Base-by-base conservation (phyloP, 2,797 vertebrate species). In the Babyrousa celebensis region DNA sequence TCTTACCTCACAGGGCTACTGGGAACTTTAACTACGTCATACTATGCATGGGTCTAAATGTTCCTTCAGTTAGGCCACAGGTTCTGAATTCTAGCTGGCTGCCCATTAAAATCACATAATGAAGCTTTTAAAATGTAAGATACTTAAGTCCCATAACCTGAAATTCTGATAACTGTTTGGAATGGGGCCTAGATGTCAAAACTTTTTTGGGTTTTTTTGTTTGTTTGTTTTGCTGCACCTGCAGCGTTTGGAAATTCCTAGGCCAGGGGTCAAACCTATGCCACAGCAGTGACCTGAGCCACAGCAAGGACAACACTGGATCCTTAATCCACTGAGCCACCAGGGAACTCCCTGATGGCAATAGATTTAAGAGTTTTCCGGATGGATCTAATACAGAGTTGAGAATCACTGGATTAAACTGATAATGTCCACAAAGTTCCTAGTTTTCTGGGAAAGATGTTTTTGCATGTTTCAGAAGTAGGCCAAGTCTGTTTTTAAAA, bases 401-500 rank as follows among this genome's bases (percentile, higher is more conserved):
- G 72, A 89, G 74, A 82, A 67, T 60, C 20, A 21, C 6, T 60
- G 48, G 74, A 79, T 89, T 94, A 85, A 82, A 89, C 23, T 29
- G 93, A 78, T 68, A 80, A 72, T 71, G 60, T 65, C 75, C 80
- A 25, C 16, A 60, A 20, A 70, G 62, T 58, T 84, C 63, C 78
- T 78, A 54, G 79, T 25, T 84, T 96, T 96, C 23, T 48, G 78
- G 16, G 68, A 90, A 97, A 95, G 52, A 75, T 1, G 12, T 60
- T 68, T 95, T 89, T 54, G 56, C 29, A 87, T 15, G 7, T 91
- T 68, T 93, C 63, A 90, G 84, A 97, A 90, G 77, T 40, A 89
- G 93, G 84, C 43, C 60, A 89, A 79, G 84, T n/a, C 52, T 92
- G 32, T 83, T 91, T 97, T 95, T 96, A 14, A 80, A 95, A 91